A percentile compares a stretch with the other conserved stretches of the same genome.
phyloP scores from a whole-genome alignment of 2,888 invertebrate species.

The Andrena praecox region DNA sequence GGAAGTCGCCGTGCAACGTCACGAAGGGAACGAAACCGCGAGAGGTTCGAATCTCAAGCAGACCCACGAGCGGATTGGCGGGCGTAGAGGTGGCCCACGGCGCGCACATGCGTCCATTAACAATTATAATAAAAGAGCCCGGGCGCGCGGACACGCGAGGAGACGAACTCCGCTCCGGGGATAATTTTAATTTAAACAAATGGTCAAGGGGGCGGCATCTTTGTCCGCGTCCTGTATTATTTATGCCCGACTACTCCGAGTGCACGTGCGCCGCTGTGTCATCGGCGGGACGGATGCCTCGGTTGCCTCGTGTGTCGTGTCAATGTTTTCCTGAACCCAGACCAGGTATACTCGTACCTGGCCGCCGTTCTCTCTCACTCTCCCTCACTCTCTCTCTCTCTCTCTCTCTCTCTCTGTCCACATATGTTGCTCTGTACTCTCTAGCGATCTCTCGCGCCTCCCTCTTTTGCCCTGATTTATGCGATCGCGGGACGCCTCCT shows the following conservation, averaged over 20 bases:
- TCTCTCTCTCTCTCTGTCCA: not conserved
- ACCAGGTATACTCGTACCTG: conserved; percentile 74
- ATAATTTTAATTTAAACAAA: conserved; percentile 85
- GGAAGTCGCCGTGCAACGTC: too few relatives aligned
- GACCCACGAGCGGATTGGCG: not conserved
- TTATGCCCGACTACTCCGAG: conserved; percentile 83
- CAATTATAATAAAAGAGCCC: conserved; percentile 81
- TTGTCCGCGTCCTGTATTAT: conserved; percentile 85
- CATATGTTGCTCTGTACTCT: conserved; percentile 4
- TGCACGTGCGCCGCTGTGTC: conserved; percentile 85
- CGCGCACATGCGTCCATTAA: conserved; percentile 77
- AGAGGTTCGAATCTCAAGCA: not conserved
- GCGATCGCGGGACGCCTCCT: conserved; percentile 69
- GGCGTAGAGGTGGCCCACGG: conserved; percentile 20
- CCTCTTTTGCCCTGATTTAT: conserved; percentile 73
- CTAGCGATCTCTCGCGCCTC: conserved; percentile 48
- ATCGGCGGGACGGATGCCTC: conserved; percentile 79
- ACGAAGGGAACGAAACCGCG: not conserved
- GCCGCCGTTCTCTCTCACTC: conserved; percentile 26
- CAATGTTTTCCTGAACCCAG: conserved; percentile 80
- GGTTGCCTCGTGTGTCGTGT: conserved; percentile 77
- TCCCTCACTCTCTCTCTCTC: not conserved
- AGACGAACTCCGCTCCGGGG: conserved; percentile 61
- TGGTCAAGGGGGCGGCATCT: conserved; percentile 84
- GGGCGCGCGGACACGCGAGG: conserved; percentile 46